Evolutionary conservation across 2,888 invertebrate species (phyloP), one percentile per base, ranked within the genome.

Genomic region (Notodonta ziczac): DNA sequence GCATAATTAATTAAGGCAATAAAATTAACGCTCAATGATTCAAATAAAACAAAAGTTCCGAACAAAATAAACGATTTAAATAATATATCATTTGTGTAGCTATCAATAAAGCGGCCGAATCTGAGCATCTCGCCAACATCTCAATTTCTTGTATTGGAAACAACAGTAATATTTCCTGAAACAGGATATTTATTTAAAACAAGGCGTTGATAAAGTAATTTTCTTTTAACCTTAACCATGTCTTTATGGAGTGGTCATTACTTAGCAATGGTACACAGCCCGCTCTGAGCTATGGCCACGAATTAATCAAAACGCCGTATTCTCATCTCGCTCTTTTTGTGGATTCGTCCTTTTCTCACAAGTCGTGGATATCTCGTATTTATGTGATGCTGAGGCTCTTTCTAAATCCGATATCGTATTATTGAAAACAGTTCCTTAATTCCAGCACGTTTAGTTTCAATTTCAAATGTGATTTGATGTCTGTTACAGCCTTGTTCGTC

Each of bases 191-290:
- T 93, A 93, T 93, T 93, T 91, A 91, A 93, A 93, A 93, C 92
- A 92, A 93, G 93, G 91, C 93, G 93, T 92, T 93, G 93, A 93
- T 93, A 93, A 93, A 93, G 93, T 93, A 93, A 93, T 93, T 93
- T 93, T 93, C 92, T 93, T 93, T 93, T 92, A 93, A 93, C 93
- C 93, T 93, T 93, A 92, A 92, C 91, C 93, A 90, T 93, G 93
- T 93, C 93, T 92, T 93, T 91, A 93, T 93, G 93, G 93, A 92
- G 90, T 90, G 93, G 93, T 90, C 93, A 93, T 93, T 93, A 93
- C 93, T 93, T 93, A 93, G 93, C 90, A 91, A 91, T 91, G 93
- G 92, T 91, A 92, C 93, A 92, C 90, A 91, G 91, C 87, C 87
- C 90, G 90, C 90, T 89, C 91, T 94, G 94, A 94, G 93, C 90